Conservation (phyloP, 2,888 invertebrate species). For the Tachina grossa region DNA sequence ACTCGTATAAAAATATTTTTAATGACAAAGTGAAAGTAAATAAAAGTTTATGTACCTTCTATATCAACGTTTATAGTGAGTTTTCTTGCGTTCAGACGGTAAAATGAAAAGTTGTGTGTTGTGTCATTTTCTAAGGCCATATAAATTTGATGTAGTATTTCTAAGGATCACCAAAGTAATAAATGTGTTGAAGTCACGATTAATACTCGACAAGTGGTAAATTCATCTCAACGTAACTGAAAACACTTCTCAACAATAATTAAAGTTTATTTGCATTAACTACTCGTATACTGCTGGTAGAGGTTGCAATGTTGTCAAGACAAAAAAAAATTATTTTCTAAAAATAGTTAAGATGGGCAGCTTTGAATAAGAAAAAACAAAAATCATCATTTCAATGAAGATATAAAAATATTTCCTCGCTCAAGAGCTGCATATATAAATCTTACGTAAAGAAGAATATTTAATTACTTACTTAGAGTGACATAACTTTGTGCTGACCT, state of each 20-base stretch:
- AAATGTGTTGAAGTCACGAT: background rate
- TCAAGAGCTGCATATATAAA: too few species aligned
- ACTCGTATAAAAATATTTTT: slow-evolving; percentile 22
- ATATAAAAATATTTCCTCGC: too few species aligned
- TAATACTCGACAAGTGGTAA: background rate
- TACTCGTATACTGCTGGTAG: too few species aligned
- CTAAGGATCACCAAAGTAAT: background rate
- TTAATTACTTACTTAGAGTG: too few species aligned
- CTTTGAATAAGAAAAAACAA: too few species aligned
- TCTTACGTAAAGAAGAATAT: too few species aligned
- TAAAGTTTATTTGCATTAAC: background rate
- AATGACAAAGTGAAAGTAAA: slow-evolving; percentile 40
- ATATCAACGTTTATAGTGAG: slow-evolving; percentile 8
- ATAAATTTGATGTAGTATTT: slow-evolving; percentile 6
- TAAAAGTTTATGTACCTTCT: slow-evolving; percentile 36
- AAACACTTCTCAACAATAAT: background rate
- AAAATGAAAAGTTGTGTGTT: slow-evolving; percentile 22
- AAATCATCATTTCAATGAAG: too few species aligned
- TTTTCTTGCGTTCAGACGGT: background rate
- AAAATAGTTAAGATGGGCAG: too few species aligned
- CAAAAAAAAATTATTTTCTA: too few species aligned
- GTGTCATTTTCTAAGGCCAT: background rate
- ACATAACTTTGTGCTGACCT: too few species aligned
- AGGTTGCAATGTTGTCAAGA: background rate
- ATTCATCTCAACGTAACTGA: background rate